A percentile compares a stretch with the other conserved stretches of the same genome.
These are phyloP conservation scores for Petrocephalus schoutedeni DNA, from an alignment of 2,797 vertebrate genomes.

Conservation along the genomic window DNA sequence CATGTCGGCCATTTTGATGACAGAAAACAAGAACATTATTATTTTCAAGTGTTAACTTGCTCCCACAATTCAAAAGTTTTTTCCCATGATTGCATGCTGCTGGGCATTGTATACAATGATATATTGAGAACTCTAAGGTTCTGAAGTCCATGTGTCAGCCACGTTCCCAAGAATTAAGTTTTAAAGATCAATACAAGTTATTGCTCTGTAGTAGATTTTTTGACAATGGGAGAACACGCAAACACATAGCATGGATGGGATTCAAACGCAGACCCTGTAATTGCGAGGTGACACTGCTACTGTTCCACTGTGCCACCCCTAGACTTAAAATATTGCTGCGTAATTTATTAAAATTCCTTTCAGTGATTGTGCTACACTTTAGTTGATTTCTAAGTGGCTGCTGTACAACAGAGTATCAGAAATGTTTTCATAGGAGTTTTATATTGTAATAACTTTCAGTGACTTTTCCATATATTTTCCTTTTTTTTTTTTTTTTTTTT, in stretches of 20 bases:
- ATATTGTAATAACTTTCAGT: conserved; percentile 25
- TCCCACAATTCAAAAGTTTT: conserved; percentile 18
- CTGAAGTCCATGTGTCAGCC: background rate
- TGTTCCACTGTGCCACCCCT: background rate
- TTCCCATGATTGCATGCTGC: conserved; percentile 7
- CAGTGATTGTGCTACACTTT: background rate
- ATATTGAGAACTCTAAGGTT: background rate
- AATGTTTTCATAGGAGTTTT: conserved; percentile 11
- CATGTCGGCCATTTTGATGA: background rate
- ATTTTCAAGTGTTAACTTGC: conserved; percentile 5
- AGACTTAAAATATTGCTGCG: background rate
- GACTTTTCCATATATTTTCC: conserved; percentile 26
- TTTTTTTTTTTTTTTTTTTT: conserved; percentile 21
- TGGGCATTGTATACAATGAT: background rate
- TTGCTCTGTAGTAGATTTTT: background rate
- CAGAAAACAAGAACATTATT: conserved; percentile 19
- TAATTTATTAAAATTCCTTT: background rate
- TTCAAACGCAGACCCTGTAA: background rate
- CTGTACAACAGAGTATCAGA: background rate
- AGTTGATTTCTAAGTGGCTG: background rate
- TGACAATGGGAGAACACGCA: background rate
- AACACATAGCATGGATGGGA: background rate
- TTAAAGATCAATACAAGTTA: background rate
- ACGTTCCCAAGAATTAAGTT: background rate
- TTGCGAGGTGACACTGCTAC: background rate